Percentiles rank a stretch among this genome's conserved stretches.
These are phyloP conservation scores for Thereuonema tuberculata DNA, from an alignment of 1,140 invertebrate species.

Conservation along the genomic window DNA sequence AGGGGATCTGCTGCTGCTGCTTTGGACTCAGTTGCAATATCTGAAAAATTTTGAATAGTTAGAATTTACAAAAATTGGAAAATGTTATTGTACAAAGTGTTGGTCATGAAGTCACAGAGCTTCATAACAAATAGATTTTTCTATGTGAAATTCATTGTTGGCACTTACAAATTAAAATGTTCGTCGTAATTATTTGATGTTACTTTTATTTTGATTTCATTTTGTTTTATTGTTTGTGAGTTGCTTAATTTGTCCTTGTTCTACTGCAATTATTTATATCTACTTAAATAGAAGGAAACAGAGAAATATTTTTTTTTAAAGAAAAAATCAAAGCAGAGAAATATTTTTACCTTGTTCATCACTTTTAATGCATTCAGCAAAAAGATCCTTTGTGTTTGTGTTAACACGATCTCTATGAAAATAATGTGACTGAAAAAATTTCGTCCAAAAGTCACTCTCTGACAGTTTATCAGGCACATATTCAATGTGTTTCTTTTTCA, in stretches of 20 bases:
- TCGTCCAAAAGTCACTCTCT: conserved; percentile 97
- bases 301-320: no score
- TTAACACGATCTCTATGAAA: conserved; percentile 93
- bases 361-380: conserved; percentile 90
- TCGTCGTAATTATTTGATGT: no score
- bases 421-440: conserved; percentile 99
- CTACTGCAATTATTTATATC: no score
- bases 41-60: conserved; percentile 25
- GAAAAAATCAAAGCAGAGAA: not conserved
- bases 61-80: not conserved
- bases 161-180: not conserved
- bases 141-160: no score
- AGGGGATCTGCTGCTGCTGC: conserved; percentile 60
- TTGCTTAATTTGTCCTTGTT: no score
- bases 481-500: conserved; percentile 91
- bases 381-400: conserved; percentile 76
- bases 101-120: no score
- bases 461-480: conserved; percentile 89
- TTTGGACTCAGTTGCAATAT: conserved; percentile 62
- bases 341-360: conserved; percentile 57
- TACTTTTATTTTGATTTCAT: no score
- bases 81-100: no score
- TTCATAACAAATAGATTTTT: no score
- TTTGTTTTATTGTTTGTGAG: no score
- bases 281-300: no score